Conservation (phyloP, 1,140 invertebrate species). For the Anthonomus grandis region DNA sequence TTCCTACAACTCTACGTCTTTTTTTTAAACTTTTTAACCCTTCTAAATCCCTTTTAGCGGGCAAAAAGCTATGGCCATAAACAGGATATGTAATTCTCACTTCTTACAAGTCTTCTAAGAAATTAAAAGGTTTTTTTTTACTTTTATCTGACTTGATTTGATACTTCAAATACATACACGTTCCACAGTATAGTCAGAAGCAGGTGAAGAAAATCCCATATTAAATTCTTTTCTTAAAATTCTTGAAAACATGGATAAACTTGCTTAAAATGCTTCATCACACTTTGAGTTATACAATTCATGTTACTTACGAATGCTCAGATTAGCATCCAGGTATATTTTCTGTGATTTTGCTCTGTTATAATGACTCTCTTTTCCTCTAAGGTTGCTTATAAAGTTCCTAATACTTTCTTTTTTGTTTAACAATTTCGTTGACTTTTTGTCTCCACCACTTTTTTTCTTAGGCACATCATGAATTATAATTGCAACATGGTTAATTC, state of each 20-base stretch:
- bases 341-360: not conserved
- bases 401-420: conserved; percentile 4
- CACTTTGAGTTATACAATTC: conserved; percentile 7
- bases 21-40: conserved; percentile 36
- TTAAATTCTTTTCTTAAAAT: not conserved
- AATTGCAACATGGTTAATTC: conserved; percentile 3
- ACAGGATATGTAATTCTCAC: conserved; percentile 36
- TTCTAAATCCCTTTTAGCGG: conserved; percentile 38
- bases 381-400: conserved; percentile 2
- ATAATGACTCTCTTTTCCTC: not conserved
- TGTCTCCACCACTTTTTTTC: conserved; percentile 2
- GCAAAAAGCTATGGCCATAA: conserved; percentile 37
- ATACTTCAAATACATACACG: not conserved
- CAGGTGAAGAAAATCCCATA: not conserved
- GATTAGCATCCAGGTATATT: not conserved
- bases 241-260: conserved; percentile 3
- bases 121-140: not conserved
- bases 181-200: not conserved
- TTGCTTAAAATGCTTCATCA: conserved; percentile 6
- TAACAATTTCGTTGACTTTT: conserved; percentile 3
- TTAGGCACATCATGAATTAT: not conserved
- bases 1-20: conserved; percentile 19
- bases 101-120: conserved; percentile 9
- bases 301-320: not conserved
- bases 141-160: not conserved